Evolutionary conservation across 92 coral and sea anemone species (phyloP).

Genomic region (Porites evermanni): DNA sequence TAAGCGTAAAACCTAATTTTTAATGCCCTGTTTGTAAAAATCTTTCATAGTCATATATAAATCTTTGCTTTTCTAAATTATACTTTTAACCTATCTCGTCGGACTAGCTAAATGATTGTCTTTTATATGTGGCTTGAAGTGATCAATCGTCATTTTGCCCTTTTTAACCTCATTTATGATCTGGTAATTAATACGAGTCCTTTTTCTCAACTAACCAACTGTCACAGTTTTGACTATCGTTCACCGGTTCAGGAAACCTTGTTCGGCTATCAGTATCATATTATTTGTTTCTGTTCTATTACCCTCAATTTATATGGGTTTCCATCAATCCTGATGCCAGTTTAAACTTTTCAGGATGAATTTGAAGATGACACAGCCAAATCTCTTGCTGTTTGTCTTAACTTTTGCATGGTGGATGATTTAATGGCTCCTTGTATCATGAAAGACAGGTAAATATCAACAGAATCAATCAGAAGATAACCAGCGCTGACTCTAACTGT

Average conservation of each 20-base stretch:
- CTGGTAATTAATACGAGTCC: too few relatives aligned
- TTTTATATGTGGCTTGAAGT: too few relatives aligned
- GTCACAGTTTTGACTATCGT: too few relatives aligned
- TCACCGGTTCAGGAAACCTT: too few relatives aligned
- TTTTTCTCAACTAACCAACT: too few relatives aligned
- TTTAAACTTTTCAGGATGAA: constrained; percentile 71
- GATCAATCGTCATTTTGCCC: too few relatives aligned
- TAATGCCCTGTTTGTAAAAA: too few relatives aligned
- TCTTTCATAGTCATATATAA: too few relatives aligned
- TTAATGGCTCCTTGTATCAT: constrained; percentile 74
- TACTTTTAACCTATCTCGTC: background rate
- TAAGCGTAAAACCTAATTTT: background rate
- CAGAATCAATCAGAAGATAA: background rate
- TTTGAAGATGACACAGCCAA: constrained; percentile 93
- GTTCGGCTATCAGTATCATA: too few relatives aligned
- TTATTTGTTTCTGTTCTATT: background rate
- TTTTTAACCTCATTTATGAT: too few relatives aligned
- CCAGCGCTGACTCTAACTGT: too few relatives aligned
- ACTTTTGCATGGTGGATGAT: constrained; percentile 92
- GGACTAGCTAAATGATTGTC: too few relatives aligned
- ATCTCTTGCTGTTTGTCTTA: constrained; percentile 92
- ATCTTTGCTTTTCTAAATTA: background rate
- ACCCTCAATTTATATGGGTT: background rate
- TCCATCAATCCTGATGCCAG: background rate
- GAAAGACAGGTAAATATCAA: constrained; percentile 63